Evolutionary conservation across 2,797 vertebrate genomes (phyloP).

Genomic region (Capromys pilorides): DNA sequence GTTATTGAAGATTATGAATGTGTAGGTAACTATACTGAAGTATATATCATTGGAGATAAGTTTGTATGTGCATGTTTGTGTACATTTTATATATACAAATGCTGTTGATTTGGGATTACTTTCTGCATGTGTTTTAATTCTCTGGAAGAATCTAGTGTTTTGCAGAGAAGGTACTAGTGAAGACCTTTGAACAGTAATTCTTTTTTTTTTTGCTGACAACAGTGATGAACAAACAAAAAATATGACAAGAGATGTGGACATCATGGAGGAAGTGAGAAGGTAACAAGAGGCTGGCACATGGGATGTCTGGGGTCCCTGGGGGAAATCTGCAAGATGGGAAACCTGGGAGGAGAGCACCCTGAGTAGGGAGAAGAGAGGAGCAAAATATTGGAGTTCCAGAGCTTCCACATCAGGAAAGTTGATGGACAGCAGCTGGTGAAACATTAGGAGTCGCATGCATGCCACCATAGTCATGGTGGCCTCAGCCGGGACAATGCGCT

Average conservation of each 20-base stretch:
- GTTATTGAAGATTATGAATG: neutral
- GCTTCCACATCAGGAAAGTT: neutral
- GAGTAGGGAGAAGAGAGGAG: neutral
- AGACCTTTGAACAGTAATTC: neutral
- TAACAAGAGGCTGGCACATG: rapidly evolving
- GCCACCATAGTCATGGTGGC: neutral
- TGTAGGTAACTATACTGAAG: neutral
- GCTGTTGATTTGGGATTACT: neutral
- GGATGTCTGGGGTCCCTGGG: neutral
- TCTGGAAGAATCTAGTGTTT: neutral
- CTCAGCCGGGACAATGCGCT: neutral
- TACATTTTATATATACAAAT: neutral
- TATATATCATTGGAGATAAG: neutral
- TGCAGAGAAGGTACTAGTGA: neutral
- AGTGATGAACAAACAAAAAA: neutral
- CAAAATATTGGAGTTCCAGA: neutral
- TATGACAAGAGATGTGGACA: neutral
- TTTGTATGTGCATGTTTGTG: neutral
- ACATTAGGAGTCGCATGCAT: neutral
- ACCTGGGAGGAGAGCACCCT: neutral
- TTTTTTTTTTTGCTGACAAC: slow-evolving; percentile 31
- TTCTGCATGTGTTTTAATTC: neutral
- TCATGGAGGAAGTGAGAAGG: neutral
- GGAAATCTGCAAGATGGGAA: neutral
- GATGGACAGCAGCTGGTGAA: neutral